Base-by-base conservation (phyloP, 2,113 vertebrate species). In the Gobio gobio region DNA sequence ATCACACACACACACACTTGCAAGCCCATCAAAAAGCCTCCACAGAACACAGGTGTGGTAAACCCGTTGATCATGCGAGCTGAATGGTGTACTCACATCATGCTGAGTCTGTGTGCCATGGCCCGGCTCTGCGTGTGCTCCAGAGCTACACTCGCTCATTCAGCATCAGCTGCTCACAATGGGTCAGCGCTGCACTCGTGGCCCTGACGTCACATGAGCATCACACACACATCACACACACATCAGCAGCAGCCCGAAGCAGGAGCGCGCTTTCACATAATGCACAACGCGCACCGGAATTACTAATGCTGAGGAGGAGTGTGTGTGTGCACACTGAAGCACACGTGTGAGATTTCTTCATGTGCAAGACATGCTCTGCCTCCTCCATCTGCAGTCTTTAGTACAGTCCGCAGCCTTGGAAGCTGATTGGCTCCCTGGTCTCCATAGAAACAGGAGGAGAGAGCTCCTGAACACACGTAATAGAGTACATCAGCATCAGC, bases 391-490 rank as follows among this genome's bases (percentile, higher is more conserved):
- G 79, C 87, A 81, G 84, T 58, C 45, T 81, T 90, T 94, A 94
- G 94, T 95, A 93, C 90, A 22, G 92, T 91, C 94, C 92, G 89
- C 86, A 88, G 84, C 84, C 56, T 76, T 84, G 89, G 89, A 87
- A 84, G 87, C 77, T 2, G 86, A 95, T 95, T 95, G 94, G 94
- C 89, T 93, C 90, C 86, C 90, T 91, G 92, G 94, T 95, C 90
- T 94, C 94, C 94, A 94, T 95, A 89, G 94, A 95, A 95, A 95
- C 94, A 93, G 91, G 92, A 94, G 93, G 94, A 94, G 93, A 94
- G 78, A 51, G 26, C 24, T 80, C 92, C 93, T 93, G 92, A 92
- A 91, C 91, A 91, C 91, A 89, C 90, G 92, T 92, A 45, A 63
- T 45, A 64, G 61, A 45, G 7, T 33, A 33, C 36, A 61, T 80